These are phyloP conservation scores for Muscina levida DNA, from an alignment of 2,888 invertebrate species.

Conservation along the genomic window DNA sequence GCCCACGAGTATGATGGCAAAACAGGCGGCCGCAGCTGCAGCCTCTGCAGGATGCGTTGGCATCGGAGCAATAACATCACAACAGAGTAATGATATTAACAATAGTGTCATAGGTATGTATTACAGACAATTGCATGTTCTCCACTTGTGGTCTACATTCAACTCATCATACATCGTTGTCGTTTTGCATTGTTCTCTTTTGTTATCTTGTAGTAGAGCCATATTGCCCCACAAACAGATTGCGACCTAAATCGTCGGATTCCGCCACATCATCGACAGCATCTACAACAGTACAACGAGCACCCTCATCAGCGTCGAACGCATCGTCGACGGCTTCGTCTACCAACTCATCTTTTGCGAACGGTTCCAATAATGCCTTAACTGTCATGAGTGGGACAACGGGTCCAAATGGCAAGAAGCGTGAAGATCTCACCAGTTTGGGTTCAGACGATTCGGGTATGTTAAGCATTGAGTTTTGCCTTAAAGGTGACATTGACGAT, in stretches of 20 bases:
- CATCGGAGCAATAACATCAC: constrained; percentile 50
- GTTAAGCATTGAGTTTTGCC: neutral
- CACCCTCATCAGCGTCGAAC: constrained; percentile 59
- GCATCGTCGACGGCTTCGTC: constrained; percentile 59
- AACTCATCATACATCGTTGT: constrained; percentile 16
- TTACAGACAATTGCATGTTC: constrained; percentile 19
- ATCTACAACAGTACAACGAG: constrained; percentile 62
- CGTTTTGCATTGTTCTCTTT: constrained; percentile 1
- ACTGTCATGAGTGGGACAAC: constrained; percentile 66
- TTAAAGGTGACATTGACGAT: neutral
- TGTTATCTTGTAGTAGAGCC: constrained; percentile 59
- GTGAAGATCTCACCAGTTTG: constrained; percentile 81
- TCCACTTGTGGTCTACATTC: constrained; percentile 41
- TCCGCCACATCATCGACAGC: constrained; percentile 62
- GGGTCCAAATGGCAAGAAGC: constrained; percentile 73
- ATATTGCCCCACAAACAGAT: constrained; percentile 72
- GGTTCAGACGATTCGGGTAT: constrained; percentile 83
- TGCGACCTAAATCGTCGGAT: constrained; percentile 73
- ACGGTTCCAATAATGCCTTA: constrained; percentile 69
- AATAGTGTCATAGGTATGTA: constrained; percentile 67
- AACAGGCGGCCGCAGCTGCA: constrained; percentile 67
- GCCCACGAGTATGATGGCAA: constrained; percentile 64
- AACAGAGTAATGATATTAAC: constrained; percentile 59
- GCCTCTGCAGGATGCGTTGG: constrained; percentile 58
- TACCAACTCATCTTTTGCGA: constrained; percentile 66